Conservation (phyloP, 2,113 vertebrate genomes). For the Chamaea fasciata region DNA sequence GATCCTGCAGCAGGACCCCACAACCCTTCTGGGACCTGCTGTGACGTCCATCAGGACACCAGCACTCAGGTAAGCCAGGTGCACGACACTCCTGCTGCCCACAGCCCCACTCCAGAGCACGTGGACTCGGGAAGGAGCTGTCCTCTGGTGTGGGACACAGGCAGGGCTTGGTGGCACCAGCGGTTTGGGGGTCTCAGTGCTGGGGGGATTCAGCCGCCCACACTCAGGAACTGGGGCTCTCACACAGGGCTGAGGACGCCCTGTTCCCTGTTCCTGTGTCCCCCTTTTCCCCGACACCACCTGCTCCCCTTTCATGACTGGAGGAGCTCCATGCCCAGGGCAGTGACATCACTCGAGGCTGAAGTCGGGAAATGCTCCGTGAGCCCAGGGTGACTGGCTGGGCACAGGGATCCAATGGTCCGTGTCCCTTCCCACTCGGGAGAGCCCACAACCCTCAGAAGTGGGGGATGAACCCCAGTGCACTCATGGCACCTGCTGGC, state of each 20-base stretch:
- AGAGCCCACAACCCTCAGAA: rapidly evolving
- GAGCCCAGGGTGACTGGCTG: not conserved
- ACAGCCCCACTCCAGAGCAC: rapidly evolving
- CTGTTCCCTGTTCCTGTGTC: not conserved
- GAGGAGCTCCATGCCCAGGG: rapidly evolving
- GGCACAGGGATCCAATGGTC: not conserved
- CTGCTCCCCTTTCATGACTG: rapidly evolving
- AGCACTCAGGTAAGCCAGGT: not conserved
- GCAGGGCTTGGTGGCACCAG: not conserved
- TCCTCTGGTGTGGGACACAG: rapidly evolving
- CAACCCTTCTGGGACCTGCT: rapidly evolving
- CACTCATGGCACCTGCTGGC: not conserved
- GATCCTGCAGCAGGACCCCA: not conserved
- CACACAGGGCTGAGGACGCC: not conserved
- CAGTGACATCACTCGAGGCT: not conserved
- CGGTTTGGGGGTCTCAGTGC: rapidly evolving
- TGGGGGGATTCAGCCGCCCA: no score
- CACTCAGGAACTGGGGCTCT: not conserved
- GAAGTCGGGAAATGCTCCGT: rapidly evolving
- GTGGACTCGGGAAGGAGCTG: rapidly evolving
- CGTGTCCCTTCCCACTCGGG: rapidly evolving
- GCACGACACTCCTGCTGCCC: not conserved
- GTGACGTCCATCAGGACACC: not conserved
- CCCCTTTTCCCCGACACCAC: not conserved
- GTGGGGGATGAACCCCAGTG: not conserved